phyloP scores from a whole-genome alignment of 2,113 vertebrate genomes.

The Clarias macrocephalus region DNA sequence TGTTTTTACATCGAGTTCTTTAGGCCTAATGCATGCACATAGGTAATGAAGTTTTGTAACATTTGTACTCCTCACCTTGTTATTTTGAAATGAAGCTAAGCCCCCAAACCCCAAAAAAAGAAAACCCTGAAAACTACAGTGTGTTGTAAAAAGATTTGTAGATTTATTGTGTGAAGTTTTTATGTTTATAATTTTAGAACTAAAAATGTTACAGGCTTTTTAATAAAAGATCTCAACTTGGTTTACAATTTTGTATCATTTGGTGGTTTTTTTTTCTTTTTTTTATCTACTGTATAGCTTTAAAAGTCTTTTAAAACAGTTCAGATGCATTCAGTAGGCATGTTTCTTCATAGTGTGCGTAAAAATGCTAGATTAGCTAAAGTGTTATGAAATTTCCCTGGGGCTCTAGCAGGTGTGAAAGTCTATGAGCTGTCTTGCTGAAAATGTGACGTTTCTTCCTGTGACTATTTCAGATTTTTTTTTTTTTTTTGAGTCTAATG shows the following conservation, averaged over 20 bases:
- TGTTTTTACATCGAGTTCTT: constrained; percentile 11
- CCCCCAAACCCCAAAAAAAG: neutral
- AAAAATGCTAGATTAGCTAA: neutral
- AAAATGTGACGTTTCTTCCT: no score
- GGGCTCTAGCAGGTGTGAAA: no score
- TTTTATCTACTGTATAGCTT: neutral
- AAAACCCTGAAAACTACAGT: constrained; percentile 9
- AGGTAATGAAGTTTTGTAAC: constrained; percentile 53
- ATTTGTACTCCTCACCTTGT: constrained; percentile 31
- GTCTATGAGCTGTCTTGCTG: no score
- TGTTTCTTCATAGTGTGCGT: neutral
- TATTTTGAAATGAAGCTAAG: constrained; percentile 49
- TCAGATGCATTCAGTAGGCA: neutral
- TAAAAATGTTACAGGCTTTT: constrained; percentile 54
- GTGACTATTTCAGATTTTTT: no score
- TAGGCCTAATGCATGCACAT: constrained; percentile 50
- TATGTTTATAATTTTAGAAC: constrained; percentile 52
- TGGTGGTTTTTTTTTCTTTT: neutral
- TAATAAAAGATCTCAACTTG: constrained; percentile 59
- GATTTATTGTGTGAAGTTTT: constrained; percentile 48
- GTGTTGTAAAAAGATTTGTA: constrained; percentile 58
- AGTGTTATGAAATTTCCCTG: no score
- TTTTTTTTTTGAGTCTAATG: no score
- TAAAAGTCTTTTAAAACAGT: neutral
- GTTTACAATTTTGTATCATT: neutral